Base-by-base conservation (phyloP, 2,888 invertebrate genomes). In the Hypena proboscidalis region DNA sequence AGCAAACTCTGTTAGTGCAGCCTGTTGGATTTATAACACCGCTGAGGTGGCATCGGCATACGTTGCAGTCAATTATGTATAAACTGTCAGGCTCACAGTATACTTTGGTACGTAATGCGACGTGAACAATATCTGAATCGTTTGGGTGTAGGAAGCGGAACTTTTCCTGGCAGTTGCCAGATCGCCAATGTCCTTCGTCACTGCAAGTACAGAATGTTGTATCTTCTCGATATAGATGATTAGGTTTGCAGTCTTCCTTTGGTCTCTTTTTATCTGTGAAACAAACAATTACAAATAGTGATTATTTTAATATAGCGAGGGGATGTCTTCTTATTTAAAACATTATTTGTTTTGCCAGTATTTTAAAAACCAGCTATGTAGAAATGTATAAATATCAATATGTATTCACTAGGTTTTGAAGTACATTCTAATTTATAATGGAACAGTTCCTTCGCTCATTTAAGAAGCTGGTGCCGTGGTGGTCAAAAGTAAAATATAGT, bases 11-110 rank as follows among this genome's bases (percentile, higher is more conserved):
- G 6, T 61, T 70, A 2, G 82, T 80, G 43, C 85, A 85, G 0
- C 46, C 46, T 0, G 35, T 32, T 0, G 63, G 30, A 7, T 67
- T 45, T 2, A 82, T 59, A 19, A 35, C n/a, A 0, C 74, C 70
- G 1, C 11, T 53, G 0, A 36, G 1, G 1, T 59, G 46, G 20
- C 84, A 85, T 4, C 45, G 35, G 32, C 85, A 85, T 25, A 85
- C 37, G 31, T 84, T 82, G 40, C 85, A 85, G 9, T 73, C 81
- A 6, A 73, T 47, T 2, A 79, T 48, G 38, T 79, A 79, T 2
- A 76, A 61, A 0, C 32, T 20, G 3, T 64, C 38, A 0, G 77
- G 63, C 1, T 23, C 63, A 54, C 84, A 83, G 3, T 33, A 11
- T n/a, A 77, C 45, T 27, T 67, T 70, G 1, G 72, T 68, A 8